Conservation (phyloP, 2,113 vertebrate species). For the Falco punctatus region DNA sequence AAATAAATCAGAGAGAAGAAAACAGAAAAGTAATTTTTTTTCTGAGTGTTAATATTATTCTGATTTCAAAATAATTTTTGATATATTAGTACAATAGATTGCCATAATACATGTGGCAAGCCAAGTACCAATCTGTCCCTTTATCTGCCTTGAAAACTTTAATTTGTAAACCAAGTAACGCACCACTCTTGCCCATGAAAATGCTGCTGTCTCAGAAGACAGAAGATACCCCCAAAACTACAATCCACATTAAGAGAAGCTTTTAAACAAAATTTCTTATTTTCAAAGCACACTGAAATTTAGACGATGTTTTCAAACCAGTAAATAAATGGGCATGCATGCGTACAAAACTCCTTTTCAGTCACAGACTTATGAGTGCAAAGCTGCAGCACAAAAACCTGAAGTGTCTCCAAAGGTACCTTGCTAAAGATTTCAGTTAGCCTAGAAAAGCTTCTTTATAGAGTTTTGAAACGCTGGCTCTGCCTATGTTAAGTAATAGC, state of each 20-base stretch:
- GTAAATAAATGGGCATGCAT: neutral
- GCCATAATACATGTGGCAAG: neutral
- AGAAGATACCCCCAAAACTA: neutral
- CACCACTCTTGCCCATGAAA: neutral
- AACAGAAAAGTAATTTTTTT: neutral
- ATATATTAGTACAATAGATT: neutral
- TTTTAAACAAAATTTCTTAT: neutral
- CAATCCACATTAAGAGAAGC: neutral
- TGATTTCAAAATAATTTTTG: neutral
- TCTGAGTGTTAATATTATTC: neutral
- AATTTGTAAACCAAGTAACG: neutral
- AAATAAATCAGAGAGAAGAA: neutral
- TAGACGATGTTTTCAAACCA: neutral
- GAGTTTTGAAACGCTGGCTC: neutral
- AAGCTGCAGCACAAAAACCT: neutral
- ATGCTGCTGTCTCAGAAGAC: neutral
- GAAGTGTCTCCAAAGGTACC: neutral
- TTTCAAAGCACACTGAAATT: neutral
- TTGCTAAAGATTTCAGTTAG: neutral
- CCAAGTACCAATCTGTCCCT: neutral
- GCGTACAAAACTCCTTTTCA: neutral
- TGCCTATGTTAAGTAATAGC: neutral
- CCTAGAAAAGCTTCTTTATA: neutral
- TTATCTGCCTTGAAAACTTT: neutral
- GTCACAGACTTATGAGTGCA: neutral